These are phyloP conservation scores for Pangasius sanitwongsei DNA, from an alignment of 2,797 vertebrate genomes.

Conservation along the genomic window DNA sequence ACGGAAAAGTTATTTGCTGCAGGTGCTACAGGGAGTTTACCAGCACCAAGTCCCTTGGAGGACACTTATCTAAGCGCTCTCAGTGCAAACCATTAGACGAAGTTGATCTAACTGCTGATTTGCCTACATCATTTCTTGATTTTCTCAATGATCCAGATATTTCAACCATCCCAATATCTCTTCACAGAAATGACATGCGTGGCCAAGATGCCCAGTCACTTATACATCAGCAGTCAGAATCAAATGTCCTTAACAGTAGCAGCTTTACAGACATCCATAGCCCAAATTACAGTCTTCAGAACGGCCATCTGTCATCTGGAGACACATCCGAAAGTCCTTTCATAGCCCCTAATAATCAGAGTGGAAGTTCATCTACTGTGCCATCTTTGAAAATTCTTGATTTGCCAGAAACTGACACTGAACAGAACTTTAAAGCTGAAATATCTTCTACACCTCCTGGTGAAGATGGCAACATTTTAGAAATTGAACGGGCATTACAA, in stretches of 20 bases:
- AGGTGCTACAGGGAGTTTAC: constrained; percentile 97
- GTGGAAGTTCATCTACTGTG: constrained; percentile 32
- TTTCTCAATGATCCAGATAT: constrained; percentile 94
- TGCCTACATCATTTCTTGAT: constrained; percentile 90
- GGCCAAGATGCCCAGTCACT: constrained; percentile 60
- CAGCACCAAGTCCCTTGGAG: constrained; percentile 96
- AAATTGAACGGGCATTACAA: constrained; percentile 89
- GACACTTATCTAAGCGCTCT: constrained; percentile 95
- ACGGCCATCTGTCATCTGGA: constrained; percentile 76
- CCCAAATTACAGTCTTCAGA: constrained; percentile 73
- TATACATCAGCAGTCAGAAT: constrained; percentile 72
- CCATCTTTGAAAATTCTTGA: constrained; percentile 27
- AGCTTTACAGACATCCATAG: constrained; percentile 71
- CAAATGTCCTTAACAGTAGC: constrained; percentile 72
- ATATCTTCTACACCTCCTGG: constrained; percentile 65
- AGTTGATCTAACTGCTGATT: constrained; percentile 88
- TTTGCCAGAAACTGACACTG: constrained; percentile 27
- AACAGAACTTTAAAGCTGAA: constrained; percentile 45
- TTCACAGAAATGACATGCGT: constrained; percentile 26
- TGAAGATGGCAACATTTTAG: constrained; percentile 85
- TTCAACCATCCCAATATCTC: constrained; percentile 70
- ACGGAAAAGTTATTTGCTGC: constrained; percentile 97
- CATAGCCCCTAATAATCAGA: constrained; percentile 60
- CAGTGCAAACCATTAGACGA: constrained; percentile 94
- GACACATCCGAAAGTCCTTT: constrained; percentile 72